Conservation (phyloP, 2,888 invertebrate species). For the Cancer borealis region DNA sequence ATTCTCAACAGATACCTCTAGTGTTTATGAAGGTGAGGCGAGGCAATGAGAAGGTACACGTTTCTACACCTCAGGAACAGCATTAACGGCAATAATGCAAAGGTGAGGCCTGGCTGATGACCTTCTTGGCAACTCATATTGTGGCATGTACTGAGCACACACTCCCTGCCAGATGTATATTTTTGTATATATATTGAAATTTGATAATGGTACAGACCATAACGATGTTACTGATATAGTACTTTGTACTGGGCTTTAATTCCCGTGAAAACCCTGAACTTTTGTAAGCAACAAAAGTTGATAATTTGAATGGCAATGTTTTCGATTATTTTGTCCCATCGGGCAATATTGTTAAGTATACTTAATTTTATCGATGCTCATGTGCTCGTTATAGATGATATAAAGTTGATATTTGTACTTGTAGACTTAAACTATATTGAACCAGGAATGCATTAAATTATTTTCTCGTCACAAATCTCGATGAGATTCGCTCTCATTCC, state of each 20-base stretch:
- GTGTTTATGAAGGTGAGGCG: slow-evolving; percentile 16
- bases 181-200: slow-evolving; percentile 74
- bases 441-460: slow-evolving; percentile 71
- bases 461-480: slow-evolving; percentile 72
- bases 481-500: slow-evolving; percentile 64
- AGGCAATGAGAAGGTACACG: slow-evolving; percentile 28
- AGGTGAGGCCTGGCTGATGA: slow-evolving; percentile 41
- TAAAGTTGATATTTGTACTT: slow-evolving; percentile 72
- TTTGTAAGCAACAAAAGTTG: slow-evolving; percentile 71
- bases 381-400: slow-evolving; percentile 67
- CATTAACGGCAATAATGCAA: slow-evolving; percentile 24
- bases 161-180: slow-evolving; percentile 75
- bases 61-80: slow-evolving; percentile 58
- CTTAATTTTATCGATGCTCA: slow-evolving; percentile 75
- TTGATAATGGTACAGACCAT: slow-evolving; percentile 73
- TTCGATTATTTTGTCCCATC: slow-evolving; percentile 60
- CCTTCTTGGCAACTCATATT: slow-evolving; percentile 58
- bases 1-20: slow-evolving; percentile 44
- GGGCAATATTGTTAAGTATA: slow-evolving; percentile 72
- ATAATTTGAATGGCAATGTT: slow-evolving; percentile 66
- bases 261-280: slow-evolving; percentile 65
- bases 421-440: slow-evolving; percentile 66
- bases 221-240: slow-evolving; percentile 64
- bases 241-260: slow-evolving; percentile 73
- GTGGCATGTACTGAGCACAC: slow-evolving; percentile 73